A percentile compares a stretch with the other conserved stretches of the same genome.
Evolutionary conservation across 2,888 invertebrate species (phyloP).

Genomic region (Platerodrilus igneus): DNA sequence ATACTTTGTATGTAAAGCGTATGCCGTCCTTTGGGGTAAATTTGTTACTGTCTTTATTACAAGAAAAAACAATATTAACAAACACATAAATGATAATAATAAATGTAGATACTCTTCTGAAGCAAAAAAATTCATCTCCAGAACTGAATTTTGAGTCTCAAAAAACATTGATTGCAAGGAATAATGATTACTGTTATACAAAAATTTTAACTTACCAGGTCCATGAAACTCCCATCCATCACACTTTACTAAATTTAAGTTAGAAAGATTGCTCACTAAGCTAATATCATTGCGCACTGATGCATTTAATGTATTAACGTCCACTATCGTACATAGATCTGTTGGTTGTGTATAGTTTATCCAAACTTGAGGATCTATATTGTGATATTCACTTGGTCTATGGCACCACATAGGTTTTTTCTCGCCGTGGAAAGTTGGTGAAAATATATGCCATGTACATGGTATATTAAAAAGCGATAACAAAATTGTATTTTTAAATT

Average conservation of each 20-base stretch:
- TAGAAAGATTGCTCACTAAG: conserved; percentile 21
- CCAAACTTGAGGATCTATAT: conserved; percentile 57
- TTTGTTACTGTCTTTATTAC: no score
- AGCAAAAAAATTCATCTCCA: no score
- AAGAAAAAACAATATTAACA: no score
- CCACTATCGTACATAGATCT: conserved; percentile 54
- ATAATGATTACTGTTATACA: no score
- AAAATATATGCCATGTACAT: conserved; percentile 76
- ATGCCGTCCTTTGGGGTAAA: no score
- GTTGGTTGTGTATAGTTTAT: conserved; percentile 62
- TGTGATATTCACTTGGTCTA: conserved; percentile 54
- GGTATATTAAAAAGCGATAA: conserved; percentile 73
- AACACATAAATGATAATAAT: no score
- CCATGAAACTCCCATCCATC: conserved; percentile 43
- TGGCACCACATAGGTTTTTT: conserved; percentile 67
- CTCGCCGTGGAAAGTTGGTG: conserved; percentile 69
- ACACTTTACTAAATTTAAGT: conserved; percentile 33
- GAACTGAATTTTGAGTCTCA: no score
- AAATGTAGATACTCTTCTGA: no score
- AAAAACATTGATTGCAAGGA: no score
- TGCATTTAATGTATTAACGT: conserved; percentile 46
- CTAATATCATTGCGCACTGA: conserved; percentile 37
- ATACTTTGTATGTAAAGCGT: no score
- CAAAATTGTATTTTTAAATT: conserved; percentile 67
- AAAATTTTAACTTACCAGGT: conserved; percentile 42